Percentiles rank a stretch among this genome's conserved stretches.
Evolutionary conservation across 2,888 invertebrate species (phyloP).

Genomic region (Synergus gifuensis): DNA sequence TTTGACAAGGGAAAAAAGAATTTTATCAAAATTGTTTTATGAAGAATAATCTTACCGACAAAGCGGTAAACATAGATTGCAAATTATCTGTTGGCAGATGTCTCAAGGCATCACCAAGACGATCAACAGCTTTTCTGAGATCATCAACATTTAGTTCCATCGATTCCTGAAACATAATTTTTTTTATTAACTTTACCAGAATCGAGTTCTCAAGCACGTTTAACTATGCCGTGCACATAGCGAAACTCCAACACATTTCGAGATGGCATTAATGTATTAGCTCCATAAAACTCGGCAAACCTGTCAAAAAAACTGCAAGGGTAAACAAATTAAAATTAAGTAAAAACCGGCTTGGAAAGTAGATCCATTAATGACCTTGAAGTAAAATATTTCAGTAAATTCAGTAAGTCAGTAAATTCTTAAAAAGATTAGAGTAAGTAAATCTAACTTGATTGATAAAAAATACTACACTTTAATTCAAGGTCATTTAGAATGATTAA

Average conservation of each 20-base stretch:
- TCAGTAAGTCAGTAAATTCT: background rate
- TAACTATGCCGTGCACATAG: slow-evolving; percentile 62
- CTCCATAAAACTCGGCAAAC: slow-evolving; percentile 59
- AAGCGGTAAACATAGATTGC: slow-evolving; percentile 84
- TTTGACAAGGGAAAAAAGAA: background rate
- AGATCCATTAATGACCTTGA: slow-evolving; percentile 4
- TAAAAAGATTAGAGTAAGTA: background rate
- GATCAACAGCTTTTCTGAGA: slow-evolving; percentile 84
- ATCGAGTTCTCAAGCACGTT: background rate
- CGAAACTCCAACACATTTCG: slow-evolving; percentile 49
- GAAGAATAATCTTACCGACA: slow-evolving; percentile 82
- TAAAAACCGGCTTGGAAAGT: background rate
- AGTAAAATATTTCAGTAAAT: background rate
- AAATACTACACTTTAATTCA: background rate
- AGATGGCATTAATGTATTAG: slow-evolving; percentile 64
- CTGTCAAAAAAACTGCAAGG: slow-evolving; percentile 55
- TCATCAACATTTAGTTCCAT: slow-evolving; percentile 82
- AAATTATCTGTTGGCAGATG: slow-evolving; percentile 86
- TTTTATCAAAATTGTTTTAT: background rate
- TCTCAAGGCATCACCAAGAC: slow-evolving; percentile 84
- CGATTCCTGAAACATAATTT: slow-evolving; percentile 67
- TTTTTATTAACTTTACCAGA: background rate
- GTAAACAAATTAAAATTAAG: slow-evolving; percentile 7
- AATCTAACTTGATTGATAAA: background rate
- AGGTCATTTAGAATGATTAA: slow-evolving; percentile 14